Conservation (phyloP, 2,113 vertebrate genomes). For the Budorcas taxicolor region DNA sequence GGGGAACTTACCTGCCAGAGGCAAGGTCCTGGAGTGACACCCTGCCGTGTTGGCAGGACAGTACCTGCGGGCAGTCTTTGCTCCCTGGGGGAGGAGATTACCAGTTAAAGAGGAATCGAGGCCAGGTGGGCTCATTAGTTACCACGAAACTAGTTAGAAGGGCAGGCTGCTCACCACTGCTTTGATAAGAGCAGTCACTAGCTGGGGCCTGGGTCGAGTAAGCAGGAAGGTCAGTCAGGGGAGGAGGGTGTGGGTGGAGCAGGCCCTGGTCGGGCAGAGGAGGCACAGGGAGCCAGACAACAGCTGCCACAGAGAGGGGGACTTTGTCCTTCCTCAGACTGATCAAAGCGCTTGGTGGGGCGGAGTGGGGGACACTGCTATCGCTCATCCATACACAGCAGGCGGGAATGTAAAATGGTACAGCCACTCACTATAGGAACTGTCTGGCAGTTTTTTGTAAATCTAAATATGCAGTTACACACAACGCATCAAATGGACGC, state of each 20-base stretch:
- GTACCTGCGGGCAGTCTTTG: rapidly evolving
- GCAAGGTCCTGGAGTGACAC: not conserved
- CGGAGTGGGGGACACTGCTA: rapidly evolving
- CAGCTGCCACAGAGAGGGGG: not conserved
- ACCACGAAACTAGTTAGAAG: not conserved
- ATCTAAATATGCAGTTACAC: not conserved
- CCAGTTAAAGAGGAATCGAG: not conserved
- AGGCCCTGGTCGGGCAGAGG: not conserved
- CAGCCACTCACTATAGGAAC: not conserved
- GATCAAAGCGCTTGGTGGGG: not conserved
- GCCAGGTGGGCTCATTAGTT: not conserved
- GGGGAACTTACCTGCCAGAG: not conserved
- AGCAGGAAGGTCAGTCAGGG: not conserved
- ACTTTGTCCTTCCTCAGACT: not conserved
- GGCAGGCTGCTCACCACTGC: not conserved
- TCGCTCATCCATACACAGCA: too few species aligned
- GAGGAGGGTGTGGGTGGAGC: not conserved
- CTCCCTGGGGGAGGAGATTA: not conserved
- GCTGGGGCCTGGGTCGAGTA: not conserved
- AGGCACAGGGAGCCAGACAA: not conserved
- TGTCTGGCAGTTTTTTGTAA: not conserved
- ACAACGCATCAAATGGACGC: too few species aligned
- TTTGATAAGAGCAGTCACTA: not conserved
- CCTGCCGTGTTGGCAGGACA: not conserved
- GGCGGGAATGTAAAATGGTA: not conserved